Evolutionary conservation across 2,888 invertebrate genomes (phyloP).

Genomic region (Troilus luridus): DNA sequence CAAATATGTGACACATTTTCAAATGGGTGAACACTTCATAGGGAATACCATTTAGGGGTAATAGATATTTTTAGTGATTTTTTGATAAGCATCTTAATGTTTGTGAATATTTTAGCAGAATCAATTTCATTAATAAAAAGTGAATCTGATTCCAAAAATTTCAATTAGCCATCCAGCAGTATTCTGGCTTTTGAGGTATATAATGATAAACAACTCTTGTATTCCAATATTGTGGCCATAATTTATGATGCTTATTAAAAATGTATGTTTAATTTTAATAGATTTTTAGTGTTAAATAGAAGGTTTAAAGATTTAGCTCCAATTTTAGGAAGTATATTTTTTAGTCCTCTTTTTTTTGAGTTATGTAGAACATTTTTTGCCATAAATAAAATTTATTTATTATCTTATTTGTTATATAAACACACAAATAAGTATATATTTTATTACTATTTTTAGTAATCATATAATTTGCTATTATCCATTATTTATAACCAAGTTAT

Average conservation of each 20-base stretch:
- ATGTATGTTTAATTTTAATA: background rate
- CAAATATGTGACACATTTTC: conserved; percentile 36
- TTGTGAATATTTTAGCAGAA: too few relatives aligned
- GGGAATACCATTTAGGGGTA: background rate
- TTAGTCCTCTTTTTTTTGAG: too few relatives aligned
- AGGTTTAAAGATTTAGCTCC: background rate
- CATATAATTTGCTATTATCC: too few relatives aligned
- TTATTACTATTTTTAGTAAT: too few relatives aligned
- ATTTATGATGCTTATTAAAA: background rate
- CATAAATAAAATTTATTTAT: too few relatives aligned
- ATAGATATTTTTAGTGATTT: background rate
- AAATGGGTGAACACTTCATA: background rate
- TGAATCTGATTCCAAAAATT: too few relatives aligned
- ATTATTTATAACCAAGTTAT: too few relatives aligned
- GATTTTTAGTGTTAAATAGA: background rate
- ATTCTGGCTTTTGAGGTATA: too few relatives aligned
- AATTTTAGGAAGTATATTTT: background rate
- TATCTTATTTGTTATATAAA: too few relatives aligned
- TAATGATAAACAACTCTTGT: background rate
- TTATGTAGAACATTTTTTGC: too few relatives aligned
- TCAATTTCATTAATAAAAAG: background rate
- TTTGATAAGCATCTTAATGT: background rate
- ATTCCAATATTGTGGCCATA: background rate
- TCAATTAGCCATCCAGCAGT: too few relatives aligned
- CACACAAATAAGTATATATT: too few relatives aligned